A percentile compares a stretch with the other conserved stretches of the same genome.
Conservation (phyloP, 2,888 invertebrate genomes). For the Calephelis perditalis region DNA sequence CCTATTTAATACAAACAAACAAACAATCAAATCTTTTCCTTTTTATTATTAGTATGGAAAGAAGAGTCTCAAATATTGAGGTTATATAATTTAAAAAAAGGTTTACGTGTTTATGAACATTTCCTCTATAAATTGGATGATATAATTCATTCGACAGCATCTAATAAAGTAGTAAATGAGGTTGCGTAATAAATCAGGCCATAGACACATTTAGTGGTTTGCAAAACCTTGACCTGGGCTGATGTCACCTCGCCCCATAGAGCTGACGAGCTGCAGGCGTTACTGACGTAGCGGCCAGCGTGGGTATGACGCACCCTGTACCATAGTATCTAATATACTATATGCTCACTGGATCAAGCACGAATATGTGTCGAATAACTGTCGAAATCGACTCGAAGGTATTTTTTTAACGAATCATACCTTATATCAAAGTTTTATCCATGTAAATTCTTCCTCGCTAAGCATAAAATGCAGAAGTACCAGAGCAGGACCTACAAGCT, state of each 20-base stretch:
- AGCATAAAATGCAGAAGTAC: too few species aligned
- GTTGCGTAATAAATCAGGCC: conserved; percentile 10
- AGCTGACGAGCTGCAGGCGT: not conserved
- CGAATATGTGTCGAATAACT: not conserved
- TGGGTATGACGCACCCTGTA: conserved; percentile 13
- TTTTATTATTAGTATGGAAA: too few species aligned
- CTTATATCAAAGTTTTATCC: too few species aligned
- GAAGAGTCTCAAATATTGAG: too few species aligned
- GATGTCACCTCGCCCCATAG: conserved; percentile 9
- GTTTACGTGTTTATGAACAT: not conserved
- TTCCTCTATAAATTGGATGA: not conserved
- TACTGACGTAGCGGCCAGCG: conserved; percentile 3
- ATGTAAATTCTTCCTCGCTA: too few species aligned
- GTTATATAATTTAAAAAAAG: too few species aligned
- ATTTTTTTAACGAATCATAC: too few species aligned
- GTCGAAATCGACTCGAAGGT: too few species aligned
- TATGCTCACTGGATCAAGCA: not conserved
- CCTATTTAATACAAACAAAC: too few species aligned
- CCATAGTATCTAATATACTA: not conserved
- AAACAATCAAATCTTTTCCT: too few species aligned
- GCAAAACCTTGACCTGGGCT: conserved; percentile 13
- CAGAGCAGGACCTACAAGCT: too few species aligned
- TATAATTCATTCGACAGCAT: not conserved
- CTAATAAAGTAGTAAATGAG: not conserved
- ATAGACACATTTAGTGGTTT: conserved; percentile 11